phyloP scores from a whole-genome alignment of 2,888 invertebrate species.

The Lasioglossum morio region DNA sequence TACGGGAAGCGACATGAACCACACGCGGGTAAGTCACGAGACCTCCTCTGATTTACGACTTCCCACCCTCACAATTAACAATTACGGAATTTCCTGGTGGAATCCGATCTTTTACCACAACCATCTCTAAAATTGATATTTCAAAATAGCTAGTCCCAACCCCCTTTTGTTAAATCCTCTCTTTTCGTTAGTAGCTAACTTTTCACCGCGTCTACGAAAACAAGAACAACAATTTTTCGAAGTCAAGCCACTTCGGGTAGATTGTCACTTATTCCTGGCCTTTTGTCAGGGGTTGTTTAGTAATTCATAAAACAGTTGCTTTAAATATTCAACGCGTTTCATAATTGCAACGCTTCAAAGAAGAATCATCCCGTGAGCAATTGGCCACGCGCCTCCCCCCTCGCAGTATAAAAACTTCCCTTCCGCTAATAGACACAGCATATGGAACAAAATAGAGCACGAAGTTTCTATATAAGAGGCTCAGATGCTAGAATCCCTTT shows the following conservation, averaged over 20 bases:
- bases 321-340: not conserved
- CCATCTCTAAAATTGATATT: not conserved
- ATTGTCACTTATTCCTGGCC: too few species aligned
- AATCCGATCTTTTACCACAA: not conserved
- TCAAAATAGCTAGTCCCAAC: not conserved
- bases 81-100: not conserved
- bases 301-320: not conserved
- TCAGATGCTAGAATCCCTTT: not conserved
- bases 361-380: not conserved
- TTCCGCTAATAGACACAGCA: not conserved
- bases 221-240: too few species aligned
- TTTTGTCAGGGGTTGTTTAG: not conserved
- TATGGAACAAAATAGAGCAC: not conserved
- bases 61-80: not conserved
- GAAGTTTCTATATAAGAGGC: not conserved
- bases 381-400: not conserved
- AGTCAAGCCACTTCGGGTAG: too few species aligned
- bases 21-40: conserved; percentile 64
- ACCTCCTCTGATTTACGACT: not conserved
- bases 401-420: not conserved
- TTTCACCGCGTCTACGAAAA: too few species aligned
- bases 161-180: not conserved
- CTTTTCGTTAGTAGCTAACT: not conserved
- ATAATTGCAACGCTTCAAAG: not conserved
- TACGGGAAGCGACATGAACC: conserved; percentile 77